These are phyloP conservation scores for Oryzaephilus surinamensis DNA, from an alignment of 1,140 invertebrate genomes.

Conservation along the genomic window DNA sequence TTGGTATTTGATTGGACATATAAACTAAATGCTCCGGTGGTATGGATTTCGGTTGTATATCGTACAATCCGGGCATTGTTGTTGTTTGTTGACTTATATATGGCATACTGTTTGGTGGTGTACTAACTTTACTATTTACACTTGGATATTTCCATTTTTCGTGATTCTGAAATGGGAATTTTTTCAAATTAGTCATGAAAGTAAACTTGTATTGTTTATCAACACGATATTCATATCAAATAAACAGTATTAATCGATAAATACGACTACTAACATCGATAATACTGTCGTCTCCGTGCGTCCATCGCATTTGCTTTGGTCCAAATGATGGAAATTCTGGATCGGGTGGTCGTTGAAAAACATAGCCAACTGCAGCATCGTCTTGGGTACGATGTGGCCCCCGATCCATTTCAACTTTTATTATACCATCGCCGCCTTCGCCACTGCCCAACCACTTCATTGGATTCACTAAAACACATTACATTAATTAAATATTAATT, in stretches of 20 bases:
- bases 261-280: constrained; percentile 51
- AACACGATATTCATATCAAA: neutral
- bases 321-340: constrained; percentile 59
- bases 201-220: no score
- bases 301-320: constrained; percentile 64
- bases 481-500: constrained; percentile 4
- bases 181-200: no score
- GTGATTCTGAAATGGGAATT: constrained; percentile 47
- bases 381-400: constrained; percentile 42
- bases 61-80: constrained; percentile 42
- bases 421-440: constrained; percentile 28
- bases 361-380: constrained; percentile 78
- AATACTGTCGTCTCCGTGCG: constrained; percentile 64
- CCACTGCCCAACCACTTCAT: constrained; percentile 38
- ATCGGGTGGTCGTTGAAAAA: constrained; percentile 73
- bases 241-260: no score
- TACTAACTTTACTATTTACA: constrained; percentile 35
- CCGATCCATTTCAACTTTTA: constrained; percentile 31
- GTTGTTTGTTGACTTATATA: constrained; percentile 41
- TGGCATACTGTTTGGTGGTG: constrained; percentile 50
- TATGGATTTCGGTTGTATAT: constrained; percentile 43
- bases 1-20: constrained; percentile 49
- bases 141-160: constrained; percentile 56
- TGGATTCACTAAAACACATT: constrained; percentile 30
- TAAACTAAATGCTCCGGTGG: constrained; percentile 53